Evolutionary conservation across 2,888 invertebrate species (phyloP), one percentile per base, ranked within the genome.

Genomic region (Dinocampus coccinellae): DNA sequence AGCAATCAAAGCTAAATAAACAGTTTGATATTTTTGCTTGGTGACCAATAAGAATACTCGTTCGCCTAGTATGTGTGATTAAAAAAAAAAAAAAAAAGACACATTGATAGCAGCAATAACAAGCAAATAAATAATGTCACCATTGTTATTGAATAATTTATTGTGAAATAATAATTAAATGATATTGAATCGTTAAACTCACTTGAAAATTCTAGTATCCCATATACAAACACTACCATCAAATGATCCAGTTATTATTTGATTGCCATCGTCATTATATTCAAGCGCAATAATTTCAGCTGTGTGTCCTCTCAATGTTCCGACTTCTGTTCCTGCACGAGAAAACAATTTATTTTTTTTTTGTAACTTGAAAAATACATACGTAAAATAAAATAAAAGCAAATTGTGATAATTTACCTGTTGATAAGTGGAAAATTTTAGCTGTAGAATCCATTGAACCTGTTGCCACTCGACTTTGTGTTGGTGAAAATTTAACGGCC

Each of bases 381-480:
- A 7, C 3, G n/a, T 20, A 61, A 11, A n/a, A 34, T 29, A 13
- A 11, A 57, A 36, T 13, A 53, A 33, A 13, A 22, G 42, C 47
- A 34, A 26, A 39, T 36, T 29, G 10, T 62, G n/a, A n/a, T n/a
- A n/a, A 22, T 69, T 77, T 80, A 89, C 93, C 94, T 63, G 94
- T 93, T 75, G 89, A 89, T 10, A 91, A 88, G 77, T 94, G 92
- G 88, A 91, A 95, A 33, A 95, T 88, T 80, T 92, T 92, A 6
- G 94, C 93, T 0, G 92, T 93, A 57, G 90, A 89, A 82, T 95
- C 95, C 91, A 95, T 93, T 20, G 94, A 94, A 0, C 92, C 94
- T 0, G 95, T 94, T 4, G 92, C 94, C 0, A 92, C 89, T 68
- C 90, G 87, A 67, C 91, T 90, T n/a, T 66, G 52, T 75, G 90